These are phyloP conservation scores for Ceratina japonica DNA, from an alignment of 1,140 invertebrate species.

Conservation along the genomic window DNA sequence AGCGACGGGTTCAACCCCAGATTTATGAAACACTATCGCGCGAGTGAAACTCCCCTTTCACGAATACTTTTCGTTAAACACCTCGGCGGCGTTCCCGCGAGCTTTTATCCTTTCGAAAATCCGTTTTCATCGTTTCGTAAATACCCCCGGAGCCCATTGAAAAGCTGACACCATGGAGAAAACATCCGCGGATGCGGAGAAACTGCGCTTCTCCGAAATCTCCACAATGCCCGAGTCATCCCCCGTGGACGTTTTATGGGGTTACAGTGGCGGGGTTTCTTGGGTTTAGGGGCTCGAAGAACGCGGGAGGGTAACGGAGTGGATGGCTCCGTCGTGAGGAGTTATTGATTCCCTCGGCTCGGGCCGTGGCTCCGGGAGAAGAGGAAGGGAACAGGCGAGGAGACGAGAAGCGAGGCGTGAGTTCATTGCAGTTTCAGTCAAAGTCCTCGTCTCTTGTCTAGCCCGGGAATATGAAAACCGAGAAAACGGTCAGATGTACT, in stretches of 20 bases:
- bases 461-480: background rate
- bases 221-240: constrained; percentile 21
- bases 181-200: background rate
- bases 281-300: constrained; percentile 63
- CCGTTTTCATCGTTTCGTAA: constrained; percentile 3
- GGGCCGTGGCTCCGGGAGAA: constrained; percentile 47
- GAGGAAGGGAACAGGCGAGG: constrained; percentile 39
- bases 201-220: background rate
- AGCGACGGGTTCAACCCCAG: background rate
- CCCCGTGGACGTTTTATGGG: constrained; percentile 58
- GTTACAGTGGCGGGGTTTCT: constrained; percentile 55
- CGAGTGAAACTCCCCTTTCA: background rate
- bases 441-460: constrained; percentile 33
- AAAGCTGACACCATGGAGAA: constrained; percentile 3
- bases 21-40: background rate
- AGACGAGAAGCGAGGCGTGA: constrained; percentile 57
- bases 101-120: background rate
- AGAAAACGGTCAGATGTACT: background rate
- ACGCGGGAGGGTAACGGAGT: constrained; percentile 35
- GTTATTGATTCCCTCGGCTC: constrained; percentile 74
- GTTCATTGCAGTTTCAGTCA: constrained; percentile 59
- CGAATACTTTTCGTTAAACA: background rate
- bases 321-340: constrained; percentile 69
- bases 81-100: background rate
- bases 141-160: background rate